Evolutionary conservation across 2,797 vertebrate species (phyloP).

Genomic region (Monodelphis domestica): DNA sequence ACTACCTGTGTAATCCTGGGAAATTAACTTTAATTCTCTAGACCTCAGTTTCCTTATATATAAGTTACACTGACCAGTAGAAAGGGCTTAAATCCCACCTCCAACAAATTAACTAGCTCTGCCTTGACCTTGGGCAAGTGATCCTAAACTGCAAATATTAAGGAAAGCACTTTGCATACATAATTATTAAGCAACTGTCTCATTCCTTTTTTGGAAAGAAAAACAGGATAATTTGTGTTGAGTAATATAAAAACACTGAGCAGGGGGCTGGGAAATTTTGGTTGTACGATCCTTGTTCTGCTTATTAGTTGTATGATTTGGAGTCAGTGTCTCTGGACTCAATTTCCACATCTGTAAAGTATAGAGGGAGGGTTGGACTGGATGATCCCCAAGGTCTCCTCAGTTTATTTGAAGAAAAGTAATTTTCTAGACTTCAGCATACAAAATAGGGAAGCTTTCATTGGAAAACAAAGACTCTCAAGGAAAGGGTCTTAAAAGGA

Average conservation of each 20-base stretch:
- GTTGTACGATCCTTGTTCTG: background rate
- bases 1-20: background rate
- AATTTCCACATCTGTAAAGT: background rate
- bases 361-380: background rate
- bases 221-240: background rate
- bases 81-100: background rate
- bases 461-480: constrained; percentile 13
- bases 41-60: background rate
- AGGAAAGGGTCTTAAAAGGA: constrained; percentile 11
- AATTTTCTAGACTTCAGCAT: constrained; percentile 29
- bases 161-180: background rate
- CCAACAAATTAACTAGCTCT: background rate
- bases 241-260: background rate
- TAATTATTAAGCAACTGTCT: background rate
- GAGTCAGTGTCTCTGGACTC: background rate
- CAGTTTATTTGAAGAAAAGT: background rate
- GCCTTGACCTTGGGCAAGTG: background rate
- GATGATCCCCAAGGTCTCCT: background rate
- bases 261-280: background rate
- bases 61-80: background rate
- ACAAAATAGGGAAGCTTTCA: background rate
- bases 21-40: background rate
- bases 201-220: background rate
- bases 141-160: background rate
- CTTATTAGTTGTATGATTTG: background rate